Evolutionary conservation across 2,113 vertebrate genomes (phyloP), one percentile per base, ranked within the genome.

Genomic region (Labrus mixtus): DNA sequence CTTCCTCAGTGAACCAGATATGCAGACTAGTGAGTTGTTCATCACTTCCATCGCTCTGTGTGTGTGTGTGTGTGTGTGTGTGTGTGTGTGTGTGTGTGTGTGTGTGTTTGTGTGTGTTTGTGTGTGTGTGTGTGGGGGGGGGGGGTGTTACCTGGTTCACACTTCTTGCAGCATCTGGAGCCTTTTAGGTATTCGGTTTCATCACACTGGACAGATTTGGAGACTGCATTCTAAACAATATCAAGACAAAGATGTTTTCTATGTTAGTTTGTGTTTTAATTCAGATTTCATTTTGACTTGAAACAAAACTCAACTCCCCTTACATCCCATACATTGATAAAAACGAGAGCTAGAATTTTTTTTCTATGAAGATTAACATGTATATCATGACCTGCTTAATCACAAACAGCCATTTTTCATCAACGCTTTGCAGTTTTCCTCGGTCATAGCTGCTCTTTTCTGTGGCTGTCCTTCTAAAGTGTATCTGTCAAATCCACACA

Each of bases 141-240:
- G n/a, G n/a, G n/a, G n/a, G n/a, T 13, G n/a, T 85, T 88, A 95
- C 95, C 95, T 92, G 93, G 92, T 79, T 39, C 9, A 89, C 95
- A 95, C 81, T 89, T 93, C 2, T 79, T 61, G 75, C 95, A 95
- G 86, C 94, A 95, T 61, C 36, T 88, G 64, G 73, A 74, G 20
- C 53, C 73, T 76, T 61, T 87, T 11, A 73, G 17, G 64, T 94
- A 94, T 8, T 94, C 87, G n/a, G 25, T 63, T 8, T 76, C 81
- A 16, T 73, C 76, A 83, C 95, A 95, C 4, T 60, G 58, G 23
- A 76, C 13, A 19, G 88, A 51, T 86, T 83, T 93, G 69, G 88
- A 81, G 29, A 72, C 50, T 11, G 45, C 84, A 20, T 60, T 65
- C 95, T 95, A 73, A 51, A 87, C 48, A 3, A 66, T 7, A 83